These are phyloP conservation scores for Nyctibius grandis DNA, from an alignment of 2,797 vertebrate genomes.

Conservation along the genomic window DNA sequence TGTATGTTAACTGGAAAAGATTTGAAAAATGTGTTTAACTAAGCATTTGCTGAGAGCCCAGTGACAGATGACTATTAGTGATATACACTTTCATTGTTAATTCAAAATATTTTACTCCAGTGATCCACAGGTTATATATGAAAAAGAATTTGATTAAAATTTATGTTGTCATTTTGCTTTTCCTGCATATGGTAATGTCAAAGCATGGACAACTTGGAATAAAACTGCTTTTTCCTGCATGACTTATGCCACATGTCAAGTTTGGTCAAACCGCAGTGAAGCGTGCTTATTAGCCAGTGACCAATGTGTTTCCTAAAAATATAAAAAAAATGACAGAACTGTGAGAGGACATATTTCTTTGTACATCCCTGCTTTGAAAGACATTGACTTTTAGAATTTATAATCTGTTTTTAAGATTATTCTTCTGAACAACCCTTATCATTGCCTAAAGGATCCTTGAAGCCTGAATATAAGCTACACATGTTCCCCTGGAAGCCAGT, in stretches of 20 bases:
- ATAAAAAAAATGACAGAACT: neutral
- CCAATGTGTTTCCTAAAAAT: neutral
- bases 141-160: neutral
- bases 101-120: neutral
- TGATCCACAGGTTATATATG: neutral
- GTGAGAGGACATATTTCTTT: neutral
- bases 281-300: neutral
- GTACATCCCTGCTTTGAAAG: neutral
- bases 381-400: neutral
- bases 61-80: neutral
- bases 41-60: neutral
- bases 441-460: neutral
- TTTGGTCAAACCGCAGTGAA: neutral
- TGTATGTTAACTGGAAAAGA: neutral
- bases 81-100: neutral
- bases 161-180: neutral
- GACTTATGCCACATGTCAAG: neutral
- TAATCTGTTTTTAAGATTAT: neutral
- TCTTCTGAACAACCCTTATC: neutral
- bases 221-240: neutral
- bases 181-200: neutral
- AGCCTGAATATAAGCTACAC: neutral
- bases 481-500: neutral
- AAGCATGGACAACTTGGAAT: neutral
- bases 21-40: neutral